Evolutionary conservation across 2,888 invertebrate species (phyloP).

Genomic region (Odiellus spinosus): DNA sequence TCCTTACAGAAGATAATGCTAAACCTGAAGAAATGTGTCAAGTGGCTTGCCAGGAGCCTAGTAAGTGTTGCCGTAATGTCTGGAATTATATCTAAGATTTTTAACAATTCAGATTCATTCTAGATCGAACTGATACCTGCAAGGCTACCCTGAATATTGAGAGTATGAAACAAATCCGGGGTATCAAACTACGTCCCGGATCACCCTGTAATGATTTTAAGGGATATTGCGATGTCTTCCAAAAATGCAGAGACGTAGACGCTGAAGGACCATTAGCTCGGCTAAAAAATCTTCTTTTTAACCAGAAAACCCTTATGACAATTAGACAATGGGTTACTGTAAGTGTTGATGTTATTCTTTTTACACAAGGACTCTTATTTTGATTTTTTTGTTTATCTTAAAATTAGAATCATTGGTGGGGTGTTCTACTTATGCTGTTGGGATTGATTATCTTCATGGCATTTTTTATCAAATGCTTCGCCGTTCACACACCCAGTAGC

Average conservation of each 20-base stretch:
- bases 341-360: conserved; percentile 23
- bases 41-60: conserved; percentile 75
- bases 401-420: conserved; percentile 89
- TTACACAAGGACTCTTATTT: neutral
- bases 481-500: conserved; percentile 96
- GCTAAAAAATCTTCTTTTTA: conserved; percentile 85
- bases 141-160: conserved; percentile 58
- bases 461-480: conserved; percentile 96
- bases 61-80: no score
- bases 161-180: conserved; percentile 23
- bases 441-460: conserved; percentile 91
- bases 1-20: conserved; percentile 64
- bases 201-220: conserved; percentile 97
- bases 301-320: conserved; percentile 67
- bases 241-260: conserved; percentile 94
- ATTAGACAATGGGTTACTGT: conserved; percentile 85
- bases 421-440: conserved; percentile 77
- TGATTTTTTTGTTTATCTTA: conserved; percentile 1
- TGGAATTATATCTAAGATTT: no score
- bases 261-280: conserved; percentile 94
- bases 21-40: conserved; percentile 60
- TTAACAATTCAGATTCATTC: conserved; percentile 1
- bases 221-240: conserved; percentile 99
- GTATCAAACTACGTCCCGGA: conserved; percentile 56
- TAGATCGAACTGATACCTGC: conserved; percentile 2